Evolutionary conservation across 2,888 invertebrate genomes (phyloP), one percentile per base, ranked within the genome.

Genomic region (Spodoptera littoralis): DNA sequence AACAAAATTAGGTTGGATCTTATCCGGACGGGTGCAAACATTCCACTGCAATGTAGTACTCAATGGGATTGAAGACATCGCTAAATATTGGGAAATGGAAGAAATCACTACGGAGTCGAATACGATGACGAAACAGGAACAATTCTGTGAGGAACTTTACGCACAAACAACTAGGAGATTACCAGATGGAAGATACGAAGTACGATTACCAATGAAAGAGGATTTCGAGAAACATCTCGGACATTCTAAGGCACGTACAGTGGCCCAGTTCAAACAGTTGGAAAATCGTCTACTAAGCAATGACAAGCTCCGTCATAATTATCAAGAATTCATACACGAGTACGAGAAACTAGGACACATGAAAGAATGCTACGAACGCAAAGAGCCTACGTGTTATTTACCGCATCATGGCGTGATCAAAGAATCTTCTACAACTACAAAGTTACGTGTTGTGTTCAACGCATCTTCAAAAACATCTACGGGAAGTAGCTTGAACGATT

Each of bases 381-480:
- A 27, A 30, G n/a, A 44, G 22, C 53, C 53, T 44, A 1, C 13
- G 45, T 54, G 45, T 48, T 62, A 48, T 42, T 44, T 62, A 44
- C 66, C 66, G 18, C 66, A 67, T 45, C 66, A 55, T 48, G 66
- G 61, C 13, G 66, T 66, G n/a, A 11, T 60, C 11, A 41, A 50
- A 22, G 50, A 54, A 51, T 30, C 53, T 13, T 44, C 53, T 18
- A 59, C 44, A 8, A 67, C 66, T 12, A 59, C 62, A 4, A 61
- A 59, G 47, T 43, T 67, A 44, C 41, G 62, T 13, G 59, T 50
- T 30, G 66, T 62, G 11, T 67, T 67, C 41, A 62, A 67, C 52
- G 59, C 55, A 13, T 54, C 53, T 11, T 36, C 22, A 8, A 48
- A 57, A 36, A 55, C 60, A 24, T 36, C 50, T 13, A 44, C 58